Evolutionary conservation across 2,797 vertebrate genomes (phyloP).

Genomic region (Diglossa cyanea): DNA sequence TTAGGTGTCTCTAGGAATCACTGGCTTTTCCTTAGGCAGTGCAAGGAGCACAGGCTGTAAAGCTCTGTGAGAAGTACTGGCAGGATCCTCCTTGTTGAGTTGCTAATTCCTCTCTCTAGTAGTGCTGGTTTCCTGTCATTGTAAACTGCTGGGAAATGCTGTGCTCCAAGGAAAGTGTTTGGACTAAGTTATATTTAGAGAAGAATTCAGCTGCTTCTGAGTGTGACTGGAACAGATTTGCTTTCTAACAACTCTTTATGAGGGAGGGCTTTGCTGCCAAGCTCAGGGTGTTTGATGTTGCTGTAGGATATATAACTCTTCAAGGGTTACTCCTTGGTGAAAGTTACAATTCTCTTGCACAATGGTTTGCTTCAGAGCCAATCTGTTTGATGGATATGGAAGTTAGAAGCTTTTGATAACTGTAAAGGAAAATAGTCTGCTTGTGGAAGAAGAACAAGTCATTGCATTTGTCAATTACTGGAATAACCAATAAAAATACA

Average conservation of each 20-base stretch:
- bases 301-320: background rate
- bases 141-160: background rate
- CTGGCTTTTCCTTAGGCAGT: background rate
- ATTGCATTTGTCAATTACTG: background rate
- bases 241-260: background rate
- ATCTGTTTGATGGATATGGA: background rate
- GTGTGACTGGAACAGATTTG: background rate
- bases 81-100: conserved; percentile 1
- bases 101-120: conserved; percentile 7
- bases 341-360: background rate
- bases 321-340: background rate
- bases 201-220: background rate
- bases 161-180: background rate
- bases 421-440: background rate
- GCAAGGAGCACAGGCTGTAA: background rate
- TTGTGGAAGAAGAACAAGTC: background rate
- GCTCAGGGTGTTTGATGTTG: background rate
- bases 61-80: background rate
- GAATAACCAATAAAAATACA: background rate
- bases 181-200: background rate
- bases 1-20: background rate
- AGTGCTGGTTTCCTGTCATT: conserved; percentile 11
- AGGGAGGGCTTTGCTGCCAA: background rate
- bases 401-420: background rate
- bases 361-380: background rate